Base-by-base conservation (phyloP, 2,113 vertebrate genomes). In the Amphiprion percula region DNA sequence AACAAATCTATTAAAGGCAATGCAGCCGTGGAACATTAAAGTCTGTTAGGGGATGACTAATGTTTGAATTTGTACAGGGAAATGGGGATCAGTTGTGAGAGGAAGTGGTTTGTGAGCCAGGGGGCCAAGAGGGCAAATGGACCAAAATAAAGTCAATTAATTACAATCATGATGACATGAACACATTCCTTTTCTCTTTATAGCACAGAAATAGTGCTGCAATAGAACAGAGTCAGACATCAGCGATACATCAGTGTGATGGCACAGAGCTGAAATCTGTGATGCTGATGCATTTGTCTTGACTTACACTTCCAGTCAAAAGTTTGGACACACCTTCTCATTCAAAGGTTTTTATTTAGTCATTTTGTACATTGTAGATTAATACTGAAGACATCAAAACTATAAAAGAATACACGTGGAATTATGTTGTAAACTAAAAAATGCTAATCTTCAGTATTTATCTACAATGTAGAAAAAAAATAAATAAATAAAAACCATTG, bases 41-140 rank as follows among this genome's bases (percentile, higher is more conserved):
- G 76, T 64, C 39, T 83, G 26, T 79, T 53, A 24, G 10, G 52
- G 17, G 15, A 37, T 55, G 71, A 86, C 53, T 63, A 66, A 88
- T 77, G 56, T 67, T 73, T 59, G 53, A 68, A 33, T 82, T 44
- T 24, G 65, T 21, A n/a, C 3, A 12, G 28, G 55, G 49, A 65
- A 69, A 73, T 16, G 0, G 15, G 30, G 64, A 70, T 78, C 52
- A 74, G 50, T 68, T 79, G 39, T 53, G 28, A 62, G 28, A 76
- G 73, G 70, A 83, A 74, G 61, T 83, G 23, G 14, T 63, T 47
- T 74, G 37, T 41, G 68, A 86, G 11, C 55, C 17, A 16, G 11
- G 15, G 37, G 82, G 61, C 26, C 68, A 86, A 80, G 55, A 74
- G 59, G 47, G 26, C 50, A 87, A 77, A 87, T 65, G 50, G 47